A percentile compares a stretch with the other conserved stretches of the same genome.
These are phyloP conservation scores for Antheraea assamensis DNA, from an alignment of 2,888 invertebrate species.

Conservation along the genomic window DNA sequence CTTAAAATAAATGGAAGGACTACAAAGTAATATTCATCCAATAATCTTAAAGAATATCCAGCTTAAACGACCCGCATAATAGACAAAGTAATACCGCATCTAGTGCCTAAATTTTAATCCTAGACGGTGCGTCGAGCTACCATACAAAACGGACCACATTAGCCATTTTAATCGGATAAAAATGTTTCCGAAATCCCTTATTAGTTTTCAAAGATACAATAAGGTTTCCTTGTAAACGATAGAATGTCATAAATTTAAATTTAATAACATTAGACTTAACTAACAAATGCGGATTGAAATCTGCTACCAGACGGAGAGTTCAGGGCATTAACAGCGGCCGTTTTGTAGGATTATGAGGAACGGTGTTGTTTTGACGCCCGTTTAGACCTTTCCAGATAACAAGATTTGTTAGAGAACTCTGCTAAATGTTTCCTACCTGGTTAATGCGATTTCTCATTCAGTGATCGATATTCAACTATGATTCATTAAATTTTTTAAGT, in stretches of 20 bases:
- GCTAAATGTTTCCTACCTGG: background rate
- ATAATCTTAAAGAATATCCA: background rate
- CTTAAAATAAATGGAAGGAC: background rate
- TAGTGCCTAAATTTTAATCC: background rate
- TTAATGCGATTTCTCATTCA: background rate
- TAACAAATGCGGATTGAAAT: background rate
- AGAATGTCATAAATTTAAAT: background rate
- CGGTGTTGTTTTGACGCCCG: conserved; percentile 3
- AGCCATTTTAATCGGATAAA: background rate
- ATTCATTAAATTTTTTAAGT: too few species aligned
- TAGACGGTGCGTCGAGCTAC: background rate
- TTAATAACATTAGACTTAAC: background rate
- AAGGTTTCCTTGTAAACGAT: background rate
- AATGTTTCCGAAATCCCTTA: background rate
- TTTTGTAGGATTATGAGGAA: conserved; percentile 28
- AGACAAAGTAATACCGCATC: background rate
- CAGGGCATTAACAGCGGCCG: conserved; percentile 28
- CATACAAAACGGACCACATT: background rate
- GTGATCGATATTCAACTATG: too few species aligned
- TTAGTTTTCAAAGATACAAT: background rate
- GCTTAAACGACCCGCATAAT: conserved; percentile 1
- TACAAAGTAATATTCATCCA: background rate
- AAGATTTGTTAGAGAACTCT: background rate
- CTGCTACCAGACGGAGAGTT: background rate
- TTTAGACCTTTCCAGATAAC: background rate